Evolutionary conservation across 2,888 invertebrate genomes (phyloP), one percentile per base, ranked within the genome.

Genomic region (Allophyes oxyacanthae): DNA sequence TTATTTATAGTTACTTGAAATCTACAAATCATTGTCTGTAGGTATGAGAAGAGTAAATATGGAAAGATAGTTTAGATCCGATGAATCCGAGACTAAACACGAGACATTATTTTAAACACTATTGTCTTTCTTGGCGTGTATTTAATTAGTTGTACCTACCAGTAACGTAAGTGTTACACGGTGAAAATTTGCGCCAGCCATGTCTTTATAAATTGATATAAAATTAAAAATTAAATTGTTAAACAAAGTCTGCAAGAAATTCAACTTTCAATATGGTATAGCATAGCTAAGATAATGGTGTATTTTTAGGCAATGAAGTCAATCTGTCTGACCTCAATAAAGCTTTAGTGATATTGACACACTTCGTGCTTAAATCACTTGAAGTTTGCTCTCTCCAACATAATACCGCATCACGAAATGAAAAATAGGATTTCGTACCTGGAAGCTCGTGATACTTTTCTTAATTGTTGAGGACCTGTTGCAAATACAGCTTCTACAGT

Each of bases 401-500:
- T 4, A 8, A 14, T 14, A 20, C 4, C 2, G 20, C 20, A 2
- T 14, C 6, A 9, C 6, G 13, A 8, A 59, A 14, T 50, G n/a
- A 11, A n/a, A n/a, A 28, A 8, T n/a, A 10, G 1, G 0, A 34
- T 25, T 40, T 91, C 90, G 88, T 93, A 97, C 97, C 95, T 96
- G 63, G 96, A 95, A 66, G 94, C 93, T 74, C 86, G 94, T 2
- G 97, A 94, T 83, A 95, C 86, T 73, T 84, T 92, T 55, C 92
- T 85, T 11, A 95, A 77, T 52, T 85, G 81, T 25, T 80, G 81
- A 6, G 96, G 96, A 26, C 96, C 96, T 7, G 95, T 95, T 0
- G 93, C 91, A 66, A 96, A 95, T 3, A 95, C 95, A 11, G 94
- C 94, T 81, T 96, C 95, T 11, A 95, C 95, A 0, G 96, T 95